Evolutionary conservation across 2,113 vertebrate species (phyloP), one percentile per base, ranked within the genome.

Genomic region (Cyphomyrus discorhynchus): DNA sequence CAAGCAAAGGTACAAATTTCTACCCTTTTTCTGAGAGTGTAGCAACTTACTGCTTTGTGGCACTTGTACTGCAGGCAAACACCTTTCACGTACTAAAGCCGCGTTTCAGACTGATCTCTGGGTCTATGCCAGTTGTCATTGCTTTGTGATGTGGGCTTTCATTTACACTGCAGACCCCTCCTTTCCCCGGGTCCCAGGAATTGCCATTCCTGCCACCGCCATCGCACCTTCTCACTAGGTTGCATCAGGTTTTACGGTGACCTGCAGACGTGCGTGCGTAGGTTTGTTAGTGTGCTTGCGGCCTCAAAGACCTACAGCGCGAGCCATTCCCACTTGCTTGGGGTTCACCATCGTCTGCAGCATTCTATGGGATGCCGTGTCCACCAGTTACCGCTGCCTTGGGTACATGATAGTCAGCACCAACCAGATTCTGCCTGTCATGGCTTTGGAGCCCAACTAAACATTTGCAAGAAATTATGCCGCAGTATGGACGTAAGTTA

Each of bases 321-420:
- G 62, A 47, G 62, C 74, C 86, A 45, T 58, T 53, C 42, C 92
- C 92, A 91, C 91, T 92, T 92, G 92, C 92, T 90, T 96, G 96
- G 95, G 97, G 96, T 97, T 97, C 95, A 95, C 95, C 95, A 96
- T 93, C 94, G 95, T 93, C 94, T 94, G 95, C 94, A 96, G 95
- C 95, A 96, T 95, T 96, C 95, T 94, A 94, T 96, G 95, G 96
- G 96, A 95, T 96, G 96, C 94, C 92, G 95, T 96, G 95, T 94
- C 93, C 93, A 90, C 93, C 93, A 90, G 95, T 96, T 95, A 96
- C 96, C 95, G 95, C 94, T 96, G 96, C 96, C 95, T 97, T 97
- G 96, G 94, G 94, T 96, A 96, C 95, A 95, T 96, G 95, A 96
- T 96, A 96, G 95, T 96, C 95, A 96, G 95, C 96, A 94, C 95